Evolutionary conservation across 2,888 invertebrate genomes (phyloP).

Genomic region (Salpingus planirostris): DNA sequence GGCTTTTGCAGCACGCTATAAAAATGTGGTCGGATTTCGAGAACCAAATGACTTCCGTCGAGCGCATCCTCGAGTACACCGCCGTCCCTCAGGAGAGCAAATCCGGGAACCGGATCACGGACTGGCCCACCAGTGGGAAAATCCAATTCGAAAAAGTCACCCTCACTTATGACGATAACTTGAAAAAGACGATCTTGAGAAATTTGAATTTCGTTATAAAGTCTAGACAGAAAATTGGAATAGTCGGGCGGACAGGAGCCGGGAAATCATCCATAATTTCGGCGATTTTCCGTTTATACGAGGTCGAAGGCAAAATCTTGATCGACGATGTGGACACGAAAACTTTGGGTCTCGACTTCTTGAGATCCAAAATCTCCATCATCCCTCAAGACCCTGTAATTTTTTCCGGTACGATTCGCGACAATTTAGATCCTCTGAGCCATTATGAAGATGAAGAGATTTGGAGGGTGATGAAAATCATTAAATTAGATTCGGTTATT

Average conservation of each 20-base stretch:
- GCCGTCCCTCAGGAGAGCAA: conserved; percentile 40
- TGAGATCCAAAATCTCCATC: conserved; percentile 45
- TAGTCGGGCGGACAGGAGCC: conserved; percentile 68
- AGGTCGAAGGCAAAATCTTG: conserved; percentile 60
- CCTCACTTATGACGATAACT: conserved; percentile 60
- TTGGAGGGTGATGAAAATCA: conserved; percentile 32
- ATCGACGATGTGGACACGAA: conserved; percentile 27
- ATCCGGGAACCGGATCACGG: conserved; percentile 44
- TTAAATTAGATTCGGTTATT: conserved; percentile 34
- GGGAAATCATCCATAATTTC: conserved; percentile 73
- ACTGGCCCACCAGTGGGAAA: conserved; percentile 53
- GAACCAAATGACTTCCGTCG: conserved; percentile 84
- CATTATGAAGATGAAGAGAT: conserved; percentile 26
- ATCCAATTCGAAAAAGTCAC: conserved; percentile 51
- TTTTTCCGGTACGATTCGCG: conserved; percentile 48
- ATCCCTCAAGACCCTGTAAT: conserved; percentile 47
- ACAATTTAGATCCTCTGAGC: conserved; percentile 29
- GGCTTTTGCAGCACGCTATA: conserved; percentile 52
- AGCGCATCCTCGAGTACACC: conserved; percentile 53
- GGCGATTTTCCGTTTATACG: conserved; percentile 52
- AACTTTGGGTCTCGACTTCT: conserved; percentile 41
- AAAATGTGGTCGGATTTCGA: conserved; percentile 75
- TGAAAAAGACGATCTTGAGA: conserved; percentile 46
- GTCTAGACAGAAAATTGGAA: conserved; percentile 45
- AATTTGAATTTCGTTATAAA: conserved; percentile 42